Base-by-base conservation (phyloP, 2,797 vertebrate genomes). In the Myripristis jacobus region DNA sequence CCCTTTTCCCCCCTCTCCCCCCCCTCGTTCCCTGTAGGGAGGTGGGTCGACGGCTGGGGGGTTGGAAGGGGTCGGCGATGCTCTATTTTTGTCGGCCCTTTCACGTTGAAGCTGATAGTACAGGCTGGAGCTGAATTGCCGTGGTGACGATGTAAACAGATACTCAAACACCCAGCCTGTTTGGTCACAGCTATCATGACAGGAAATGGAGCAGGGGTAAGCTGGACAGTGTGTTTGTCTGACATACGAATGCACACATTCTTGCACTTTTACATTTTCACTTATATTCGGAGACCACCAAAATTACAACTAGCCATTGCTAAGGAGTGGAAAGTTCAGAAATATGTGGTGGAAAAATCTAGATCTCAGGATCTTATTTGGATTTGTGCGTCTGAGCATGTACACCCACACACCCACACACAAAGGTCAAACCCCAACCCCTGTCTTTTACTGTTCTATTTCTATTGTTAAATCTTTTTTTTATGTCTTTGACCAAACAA, bases 131-230 rank as follows among this genome's bases (percentile, higher is more conserved):
- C 66, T 81, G 62, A 82, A 87, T 88, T 58, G 73, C 87, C 48
- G 0, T 61, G 85, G 91, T 59, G 83, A 92, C 71, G 18, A 57
- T 76, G 83, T 89, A 91, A 92, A 92, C 91, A 92, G 86, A 88
- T 70, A 80, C 83, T 86, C 55, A 80, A 90, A 91, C 79, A 90
- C 64, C 38, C 24, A 3, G 63, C 57, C 71, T 75, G 75, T 76
- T 80, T 55, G 59, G 62, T 75, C 76, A 68, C 76, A 69, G 70
- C 38, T 56, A 75, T 81, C 77, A 64, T 21, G 38, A 18, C 22
- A 19, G 70, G 62, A 72, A 69, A 36, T 36, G 22, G 21, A 15
- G 36, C 11, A 6, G 6, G 18, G 11, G 1, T 29, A 11, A 61
- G 73, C 67, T 13, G 1, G 31, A 4, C 34, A 6, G 5, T 22